Evolutionary conservation across 1,140 invertebrate genomes (phyloP), one percentile per base, ranked within the genome.

Genomic region (Sitobion miscanthi): DNA sequence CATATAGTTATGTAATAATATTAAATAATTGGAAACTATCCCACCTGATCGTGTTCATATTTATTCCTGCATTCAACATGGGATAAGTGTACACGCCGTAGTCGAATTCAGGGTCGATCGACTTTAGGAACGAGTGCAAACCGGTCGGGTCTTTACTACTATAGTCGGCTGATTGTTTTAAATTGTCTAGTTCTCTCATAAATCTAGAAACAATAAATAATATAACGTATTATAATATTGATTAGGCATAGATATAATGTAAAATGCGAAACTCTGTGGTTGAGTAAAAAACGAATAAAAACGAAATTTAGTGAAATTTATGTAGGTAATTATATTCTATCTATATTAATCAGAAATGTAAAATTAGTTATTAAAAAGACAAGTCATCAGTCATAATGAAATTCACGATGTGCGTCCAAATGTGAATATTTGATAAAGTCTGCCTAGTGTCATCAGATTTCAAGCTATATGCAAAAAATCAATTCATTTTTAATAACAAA

Each of bases 91-190:
- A 99, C 93, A 98, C 99, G n/a, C 97, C 4, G 42, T 42, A 42
- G 42, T 42, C 97, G 95, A 99, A 99, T 95, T 99, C 98, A 14
- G 97, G 96, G 11, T 97, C 98, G 82, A 99, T 97, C 30, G 96
- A 96, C 95, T 97, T 97, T 6, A 99, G 96, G 95, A 99, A 99
- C 89, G 97, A 97, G 95, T 99, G 99, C 88, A 99, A 96, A 95
- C 98, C 98, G 0, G 97, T 97, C 2, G 97, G 96, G 95, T 99
- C 99, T 94, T 98, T 97, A 82, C 98, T 99, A 52, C 98, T 98
- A 95, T 99, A 99, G 95, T 99, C 99, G 14, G 99, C 98, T 96
- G 99, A 98, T 95, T 98, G 97, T 95, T 99, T 99, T 93, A 99
- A 95, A 94, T 98, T 98, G 95, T 98, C 98, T 91, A 99, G 95